These are phyloP conservation scores for Helobdella robusta DNA, from an alignment of 2,888 invertebrate genomes.

Conservation along the genomic window DNA sequence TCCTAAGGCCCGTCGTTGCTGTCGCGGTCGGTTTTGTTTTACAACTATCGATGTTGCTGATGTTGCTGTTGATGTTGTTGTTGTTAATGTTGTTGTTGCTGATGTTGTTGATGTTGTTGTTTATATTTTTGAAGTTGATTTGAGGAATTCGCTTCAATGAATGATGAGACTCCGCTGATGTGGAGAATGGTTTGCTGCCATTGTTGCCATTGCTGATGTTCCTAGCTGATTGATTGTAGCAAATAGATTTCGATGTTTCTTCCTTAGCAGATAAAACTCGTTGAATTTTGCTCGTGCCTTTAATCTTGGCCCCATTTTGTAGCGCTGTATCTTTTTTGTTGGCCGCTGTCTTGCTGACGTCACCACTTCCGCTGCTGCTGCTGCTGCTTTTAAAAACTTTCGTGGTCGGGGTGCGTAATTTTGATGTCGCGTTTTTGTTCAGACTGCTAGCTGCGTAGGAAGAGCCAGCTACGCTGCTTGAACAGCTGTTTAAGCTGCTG, in stretches of 20 bases:
- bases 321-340: background rate
- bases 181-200: background rate
- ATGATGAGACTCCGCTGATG: too few relatives aligned
- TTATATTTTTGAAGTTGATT: background rate
- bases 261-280: conserved; percentile 12
- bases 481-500: conserved; percentile 10
- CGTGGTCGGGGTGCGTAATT: conserved; percentile 4
- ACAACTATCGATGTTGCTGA: background rate
- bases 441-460: background rate
- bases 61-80: background rate
- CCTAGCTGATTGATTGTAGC: background rate
- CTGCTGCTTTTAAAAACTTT: conserved; percentile 5
- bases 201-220: background rate
- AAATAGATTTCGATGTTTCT: background rate
- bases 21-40: background rate
- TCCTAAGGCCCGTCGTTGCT: background rate
- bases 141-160: background rate
- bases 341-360: too few relatives aligned
- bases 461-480: conserved; percentile 3
- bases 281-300: conserved; percentile 1
- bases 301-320: too few relatives aligned
- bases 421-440: background rate
- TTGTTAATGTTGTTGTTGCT: background rate
- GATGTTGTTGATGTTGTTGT: background rate
- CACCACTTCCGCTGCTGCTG: background rate